Conservation (phyloP, 2,113 vertebrate species). For the Tetraodon nigroviridis region DNA sequence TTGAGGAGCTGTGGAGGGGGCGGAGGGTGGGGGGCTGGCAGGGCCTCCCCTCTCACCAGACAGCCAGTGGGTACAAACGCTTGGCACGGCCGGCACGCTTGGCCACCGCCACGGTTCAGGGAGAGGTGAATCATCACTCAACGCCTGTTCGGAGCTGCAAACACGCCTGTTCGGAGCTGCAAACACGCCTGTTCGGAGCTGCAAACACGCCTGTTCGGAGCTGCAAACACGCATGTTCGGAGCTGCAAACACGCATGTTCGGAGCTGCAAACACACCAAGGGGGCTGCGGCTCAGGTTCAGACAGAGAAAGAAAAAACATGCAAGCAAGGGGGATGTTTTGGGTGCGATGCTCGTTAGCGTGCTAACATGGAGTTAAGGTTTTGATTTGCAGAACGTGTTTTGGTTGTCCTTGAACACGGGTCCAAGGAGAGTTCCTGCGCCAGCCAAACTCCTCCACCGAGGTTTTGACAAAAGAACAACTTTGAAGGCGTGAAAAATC, state of each 20-base stretch:
- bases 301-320: too few relatives aligned
- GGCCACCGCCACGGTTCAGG: slow-evolving; percentile 65
- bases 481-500: neutral
- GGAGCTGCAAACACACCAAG: too few relatives aligned
- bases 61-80: slow-evolving; percentile 62
- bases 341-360: too few relatives aligned
- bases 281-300: too few relatives aligned
- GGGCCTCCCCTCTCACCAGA: slow-evolving; percentile 42
- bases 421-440: neutral
- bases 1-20: slow-evolving; percentile 16
- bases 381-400: too few relatives aligned
- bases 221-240: slow-evolving; percentile 18
- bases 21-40: slow-evolving; percentile 51
- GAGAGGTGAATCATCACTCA: slow-evolving; percentile 70
- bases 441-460: too few relatives aligned
- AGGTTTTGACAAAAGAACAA: too few relatives aligned
- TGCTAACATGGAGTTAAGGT: too few relatives aligned
- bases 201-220: slow-evolving; percentile 28
- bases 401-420: neutral
- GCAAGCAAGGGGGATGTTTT: neutral
- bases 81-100: slow-evolving; percentile 61
- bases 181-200: neutral
- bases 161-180: slow-evolving; percentile 7
- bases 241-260: neutral
- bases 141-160: slow-evolving; percentile 27